Evolutionary conservation across 1,140 invertebrate species (phyloP).

Genomic region (Penaeus indicus): DNA sequence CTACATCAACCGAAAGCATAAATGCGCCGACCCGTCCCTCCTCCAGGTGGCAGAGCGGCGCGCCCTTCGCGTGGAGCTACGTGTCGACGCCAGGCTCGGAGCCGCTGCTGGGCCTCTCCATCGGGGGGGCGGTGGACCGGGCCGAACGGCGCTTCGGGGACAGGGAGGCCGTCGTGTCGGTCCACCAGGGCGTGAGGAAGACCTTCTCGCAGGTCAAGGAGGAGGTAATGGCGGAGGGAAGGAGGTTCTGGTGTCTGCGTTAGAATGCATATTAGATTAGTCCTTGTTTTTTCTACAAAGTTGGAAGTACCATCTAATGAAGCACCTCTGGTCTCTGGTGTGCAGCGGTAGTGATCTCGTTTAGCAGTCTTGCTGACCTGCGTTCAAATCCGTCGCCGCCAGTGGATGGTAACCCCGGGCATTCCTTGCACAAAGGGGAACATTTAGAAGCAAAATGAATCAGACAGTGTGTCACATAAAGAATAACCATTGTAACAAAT

Average conservation of each 20-base stretch:
- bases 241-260: background rate
- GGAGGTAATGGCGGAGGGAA: slow-evolving; percentile 71
- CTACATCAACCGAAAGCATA: too few relatives aligned
- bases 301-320: background rate
- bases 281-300: too few relatives aligned
- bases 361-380: too few relatives aligned
- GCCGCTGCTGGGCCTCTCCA: slow-evolving; percentile 76
- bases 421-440: too few relatives aligned
- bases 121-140: slow-evolving; percentile 76
- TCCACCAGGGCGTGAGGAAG: slow-evolving; percentile 75
- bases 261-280: too few relatives aligned
- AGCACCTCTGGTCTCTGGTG: background rate
- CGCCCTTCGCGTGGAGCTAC: slow-evolving; percentile 67
- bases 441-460: too few relatives aligned
- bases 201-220: slow-evolving; percentile 77
- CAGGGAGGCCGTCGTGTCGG: slow-evolving; percentile 76
- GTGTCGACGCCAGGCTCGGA: slow-evolving; percentile 73
- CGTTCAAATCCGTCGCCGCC: too few relatives aligned
- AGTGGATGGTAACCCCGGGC: too few relatives aligned
- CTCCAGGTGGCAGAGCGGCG: background rate
- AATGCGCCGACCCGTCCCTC: too few relatives aligned
- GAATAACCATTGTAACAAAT: too few relatives aligned
- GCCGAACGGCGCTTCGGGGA: slow-evolving; percentile 75
- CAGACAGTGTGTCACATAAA: too few relatives aligned
- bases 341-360: too few relatives aligned